Conservation (phyloP, 1,140 invertebrate genomes). For the Bombus turneri region DNA sequence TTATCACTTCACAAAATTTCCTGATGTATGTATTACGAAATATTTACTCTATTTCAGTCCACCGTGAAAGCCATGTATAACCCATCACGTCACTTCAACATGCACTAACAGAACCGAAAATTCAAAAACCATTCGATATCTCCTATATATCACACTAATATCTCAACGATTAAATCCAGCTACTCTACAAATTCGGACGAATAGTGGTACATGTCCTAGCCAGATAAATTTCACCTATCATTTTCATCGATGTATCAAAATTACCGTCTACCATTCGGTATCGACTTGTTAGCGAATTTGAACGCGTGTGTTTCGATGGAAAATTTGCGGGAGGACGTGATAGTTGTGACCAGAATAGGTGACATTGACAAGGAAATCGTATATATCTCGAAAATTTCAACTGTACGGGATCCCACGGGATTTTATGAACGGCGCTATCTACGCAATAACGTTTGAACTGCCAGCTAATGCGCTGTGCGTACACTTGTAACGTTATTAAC, state of each 20-base stretch:
- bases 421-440: neutral
- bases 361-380: neutral
- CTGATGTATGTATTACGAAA: too few relatives aligned
- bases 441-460: neutral
- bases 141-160: neutral
- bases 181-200: neutral
- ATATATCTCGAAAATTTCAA: constrained; percentile 14
- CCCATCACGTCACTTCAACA: too few relatives aligned
- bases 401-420: neutral
- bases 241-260: constrained; percentile 1
- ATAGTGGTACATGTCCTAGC: neutral
- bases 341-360: neutral
- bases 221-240: constrained; percentile 6
- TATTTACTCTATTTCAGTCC: too few relatives aligned
- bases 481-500: neutral
- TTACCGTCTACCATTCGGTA: neutral
- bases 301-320: neutral
- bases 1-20: too few relatives aligned
- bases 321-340: neutral
- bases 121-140: neutral
- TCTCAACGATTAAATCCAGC: neutral
- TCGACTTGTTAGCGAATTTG: neutral
- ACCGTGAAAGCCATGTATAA: too few relatives aligned
- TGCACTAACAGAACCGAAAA: neutral
- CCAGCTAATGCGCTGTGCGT: neutral